phyloP scores from a whole-genome alignment of 2,888 invertebrate species.

The Lysandra coridon region DNA sequence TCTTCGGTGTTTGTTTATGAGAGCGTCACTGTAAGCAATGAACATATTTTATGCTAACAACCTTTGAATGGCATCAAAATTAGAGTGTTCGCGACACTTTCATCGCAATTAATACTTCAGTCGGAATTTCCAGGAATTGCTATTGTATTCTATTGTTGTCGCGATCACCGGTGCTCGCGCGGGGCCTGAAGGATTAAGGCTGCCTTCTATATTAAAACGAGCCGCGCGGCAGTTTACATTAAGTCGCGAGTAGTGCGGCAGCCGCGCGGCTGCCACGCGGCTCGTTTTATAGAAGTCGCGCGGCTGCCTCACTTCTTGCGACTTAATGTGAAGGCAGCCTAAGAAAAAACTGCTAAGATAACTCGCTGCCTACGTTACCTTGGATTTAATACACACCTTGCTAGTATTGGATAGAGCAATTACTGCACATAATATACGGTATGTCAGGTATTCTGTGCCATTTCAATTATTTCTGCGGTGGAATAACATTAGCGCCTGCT shows the following conservation, averaged over 20 bases:
- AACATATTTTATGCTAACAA: neutral
- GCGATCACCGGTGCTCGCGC: too few relatives aligned
- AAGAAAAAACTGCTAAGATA: neutral
- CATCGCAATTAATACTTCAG: too few relatives aligned
- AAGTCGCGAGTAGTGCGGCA: too few relatives aligned
- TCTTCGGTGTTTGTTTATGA: neutral
- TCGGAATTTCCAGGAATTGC: too few relatives aligned
- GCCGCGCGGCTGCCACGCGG: too few relatives aligned
- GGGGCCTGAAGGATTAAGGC: too few relatives aligned
- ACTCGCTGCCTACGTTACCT: neutral
- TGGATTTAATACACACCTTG: neutral
- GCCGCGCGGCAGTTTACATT: too few relatives aligned
- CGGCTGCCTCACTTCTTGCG: too few relatives aligned
- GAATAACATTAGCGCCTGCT: constrained; percentile 14
- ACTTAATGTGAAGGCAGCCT: too few relatives aligned
- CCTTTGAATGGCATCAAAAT: neutral
- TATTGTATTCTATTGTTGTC: too few relatives aligned
- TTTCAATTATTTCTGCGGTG: constrained; percentile 33
- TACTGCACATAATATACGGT: neutral
- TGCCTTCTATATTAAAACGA: too few relatives aligned
- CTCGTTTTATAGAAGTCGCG: too few relatives aligned
- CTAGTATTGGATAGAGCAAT: neutral
- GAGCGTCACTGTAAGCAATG: neutral
- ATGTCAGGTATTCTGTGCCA: neutral
- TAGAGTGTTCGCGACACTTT: neutral